Evolutionary conservation across 1,140 invertebrate species (phyloP), one percentile per base, ranked within the genome.

Genomic region (Psix sp.): DNA sequence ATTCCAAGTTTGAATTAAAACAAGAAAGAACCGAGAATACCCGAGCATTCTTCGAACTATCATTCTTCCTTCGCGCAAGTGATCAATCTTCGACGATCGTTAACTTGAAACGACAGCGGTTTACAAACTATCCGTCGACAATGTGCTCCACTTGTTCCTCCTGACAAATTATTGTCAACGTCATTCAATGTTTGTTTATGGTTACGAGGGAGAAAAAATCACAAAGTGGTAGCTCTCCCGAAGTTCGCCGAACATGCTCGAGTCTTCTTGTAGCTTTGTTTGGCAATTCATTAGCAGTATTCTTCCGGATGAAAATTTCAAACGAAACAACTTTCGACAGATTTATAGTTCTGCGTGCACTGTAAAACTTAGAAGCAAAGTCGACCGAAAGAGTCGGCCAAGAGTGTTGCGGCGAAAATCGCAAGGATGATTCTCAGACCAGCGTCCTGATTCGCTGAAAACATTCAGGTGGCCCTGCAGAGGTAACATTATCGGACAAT

Each of bases 291-390:
- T 67, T 67, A 67, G 45, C 31, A 15, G 18, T 42, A 17, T 49
- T 51, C 52, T 51, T 57, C 40, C 17, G 24, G 36, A 67, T 36
- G 45, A 26, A 56, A 67, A 57, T 45, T 67, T 31, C 36, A 43
- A 67, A 45, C 29, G 52, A 57, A 67, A 57, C 31, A 57, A 57
- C 43, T 67, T 67, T 67, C 63, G 63, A 67, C 52, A 51, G 63
- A 67, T 57, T 67, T 67, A 67, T 59, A 29, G 45, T n/a, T 40
- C 52, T 45, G 10, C 7, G 42, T 40, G 43, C 14, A 33, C 35
- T 5, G 35, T 18, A 67, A 57, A 45, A 57, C 51, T 66, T 14
- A 42, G 38, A 57, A 56, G 57, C 54, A 45, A n/a, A n/a, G n/a
- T n/a, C n/a, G n/a, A n/a, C n/a, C n/a, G n/a, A n/a, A n/a, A n/a